These are phyloP conservation scores for Falco cherrug DNA, from an alignment of 2,797 vertebrate species.

Conservation along the genomic window DNA sequence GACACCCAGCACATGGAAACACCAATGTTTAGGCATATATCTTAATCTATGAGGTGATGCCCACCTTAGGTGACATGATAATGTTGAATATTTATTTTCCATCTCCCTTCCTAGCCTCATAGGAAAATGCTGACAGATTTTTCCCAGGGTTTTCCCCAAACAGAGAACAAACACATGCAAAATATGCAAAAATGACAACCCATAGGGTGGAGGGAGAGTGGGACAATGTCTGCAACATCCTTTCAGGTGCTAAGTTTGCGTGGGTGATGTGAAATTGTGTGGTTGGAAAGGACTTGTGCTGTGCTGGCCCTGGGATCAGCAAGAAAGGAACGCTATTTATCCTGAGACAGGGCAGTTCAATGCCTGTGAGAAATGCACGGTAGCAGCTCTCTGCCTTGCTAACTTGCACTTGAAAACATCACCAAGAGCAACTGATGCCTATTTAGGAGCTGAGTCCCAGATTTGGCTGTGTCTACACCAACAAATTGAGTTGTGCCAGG, in stretches of 20 bases:
- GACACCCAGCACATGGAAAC: too few species aligned
- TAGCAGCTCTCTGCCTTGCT: neutral
- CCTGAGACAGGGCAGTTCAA: neutral
- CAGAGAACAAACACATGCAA: neutral
- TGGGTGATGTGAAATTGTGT: neutral
- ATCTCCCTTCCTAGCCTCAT: neutral
- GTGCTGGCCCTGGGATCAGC: neutral
- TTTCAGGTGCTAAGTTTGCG: neutral
- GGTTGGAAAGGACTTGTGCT: neutral
- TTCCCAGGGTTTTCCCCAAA: neutral
- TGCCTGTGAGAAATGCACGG: neutral
- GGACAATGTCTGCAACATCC: neutral
- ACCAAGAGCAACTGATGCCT: neutral
- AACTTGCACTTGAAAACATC: neutral
- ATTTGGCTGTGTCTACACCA: neutral
- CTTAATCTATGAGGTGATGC: neutral
- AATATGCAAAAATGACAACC: neutral
- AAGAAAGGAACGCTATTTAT: neutral
- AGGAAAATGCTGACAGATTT: neutral
- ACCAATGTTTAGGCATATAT: neutral
- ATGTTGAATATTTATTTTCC: neutral
- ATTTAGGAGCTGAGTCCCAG: neutral
- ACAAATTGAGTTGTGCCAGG: neutral
- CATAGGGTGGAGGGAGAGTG: neutral
- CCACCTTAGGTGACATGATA: neutral